These are phyloP conservation scores for Kuschelorhynchus macadamiae DNA, from an alignment of 2,888 invertebrate genomes.

Conservation along the genomic window DNA sequence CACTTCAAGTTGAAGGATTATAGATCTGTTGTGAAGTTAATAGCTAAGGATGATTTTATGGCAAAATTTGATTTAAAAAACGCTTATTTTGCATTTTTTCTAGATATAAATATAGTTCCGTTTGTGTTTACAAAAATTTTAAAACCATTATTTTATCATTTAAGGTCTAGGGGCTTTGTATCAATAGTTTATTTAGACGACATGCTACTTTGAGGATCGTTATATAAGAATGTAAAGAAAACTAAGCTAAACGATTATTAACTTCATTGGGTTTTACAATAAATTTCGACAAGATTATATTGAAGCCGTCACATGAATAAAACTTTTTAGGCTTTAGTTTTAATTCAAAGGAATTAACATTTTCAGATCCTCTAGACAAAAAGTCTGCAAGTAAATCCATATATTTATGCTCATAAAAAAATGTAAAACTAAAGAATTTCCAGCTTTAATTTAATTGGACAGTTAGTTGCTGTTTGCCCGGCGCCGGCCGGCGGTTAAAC, in stretches of 20 bases:
- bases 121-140: slow-evolving; percentile 5
- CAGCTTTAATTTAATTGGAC: slow-evolving; percentile 12
- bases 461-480: slow-evolving; percentile 20
- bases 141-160: too few relatives aligned
- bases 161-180: too few relatives aligned
- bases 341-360: slow-evolving; percentile 23
- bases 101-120: slow-evolving; percentile 13
- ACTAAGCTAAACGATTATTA: background rate
- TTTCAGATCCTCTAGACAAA: slow-evolving; percentile 10
- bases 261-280: background rate
- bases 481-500: background rate
- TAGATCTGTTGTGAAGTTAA: slow-evolving; percentile 49
- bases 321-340: slow-evolving; percentile 8
- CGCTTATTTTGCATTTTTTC: slow-evolving; percentile 9
- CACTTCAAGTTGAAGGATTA: slow-evolving; percentile 58
- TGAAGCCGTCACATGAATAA: too few relatives aligned
- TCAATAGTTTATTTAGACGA: too few relatives aligned
- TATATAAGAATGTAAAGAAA: background rate
- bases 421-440: slow-evolving; percentile 9
- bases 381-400: slow-evolving; percentile 8
- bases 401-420: slow-evolving; percentile 9
- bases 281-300: background rate
- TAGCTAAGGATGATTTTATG: slow-evolving; percentile 36
- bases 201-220: too few relatives aligned
- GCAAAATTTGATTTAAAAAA: slow-evolving; percentile 44